Evolutionary conservation across 2,888 invertebrate species (phyloP), one percentile per base, ranked within the genome.

Genomic region (Mycalesis mineus): DNA sequence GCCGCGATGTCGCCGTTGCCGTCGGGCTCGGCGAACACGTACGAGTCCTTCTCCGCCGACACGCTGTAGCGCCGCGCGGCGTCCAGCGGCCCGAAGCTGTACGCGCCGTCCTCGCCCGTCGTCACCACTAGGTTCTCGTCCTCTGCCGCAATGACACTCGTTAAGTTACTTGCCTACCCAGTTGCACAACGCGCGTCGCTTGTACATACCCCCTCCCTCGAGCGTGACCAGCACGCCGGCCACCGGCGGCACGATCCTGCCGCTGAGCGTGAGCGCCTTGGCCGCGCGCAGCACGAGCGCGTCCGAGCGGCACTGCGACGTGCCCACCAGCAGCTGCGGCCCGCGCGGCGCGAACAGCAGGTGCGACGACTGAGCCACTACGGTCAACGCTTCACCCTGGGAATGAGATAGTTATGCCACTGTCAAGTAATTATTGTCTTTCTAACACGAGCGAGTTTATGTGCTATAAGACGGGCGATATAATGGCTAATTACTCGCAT

Each of bases 31-130:
- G 92, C 91, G 70, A 98, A 92, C 49, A 96, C 92, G 78, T 96
- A 98, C 0, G 97, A 97, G 63, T 96, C 95, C 82, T 96, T 97
- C 69, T 94, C 93, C 0, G 98, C 98, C 0, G 81, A 80, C 2
- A 98, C 91, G 48, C 90, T 91, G 78, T 96, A 96, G 49, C 91
- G 84, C 57, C 93, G 87, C 28, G 92, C 91, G 55, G 93, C 92
- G 77, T 95, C 94, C 48, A 98, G 91, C 3, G 98, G 98, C 0
- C 96, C 97, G 75, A 97, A 94, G 71, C 92, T 93, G 80, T 96
- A 98, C 42, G 88, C 89, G 14, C 98, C 98, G 40, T 92, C 91
- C 0, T 84, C 75, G 15, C 93, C 91, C 0, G 97, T 96, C 48
- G 88, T 82, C 13, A 85, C 83, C 0, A 79, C 80, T n/a, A 84